Evolutionary conservation across 2,113 vertebrate species (phyloP).

Genomic region (Chiloscyllium plagiosum): DNA sequence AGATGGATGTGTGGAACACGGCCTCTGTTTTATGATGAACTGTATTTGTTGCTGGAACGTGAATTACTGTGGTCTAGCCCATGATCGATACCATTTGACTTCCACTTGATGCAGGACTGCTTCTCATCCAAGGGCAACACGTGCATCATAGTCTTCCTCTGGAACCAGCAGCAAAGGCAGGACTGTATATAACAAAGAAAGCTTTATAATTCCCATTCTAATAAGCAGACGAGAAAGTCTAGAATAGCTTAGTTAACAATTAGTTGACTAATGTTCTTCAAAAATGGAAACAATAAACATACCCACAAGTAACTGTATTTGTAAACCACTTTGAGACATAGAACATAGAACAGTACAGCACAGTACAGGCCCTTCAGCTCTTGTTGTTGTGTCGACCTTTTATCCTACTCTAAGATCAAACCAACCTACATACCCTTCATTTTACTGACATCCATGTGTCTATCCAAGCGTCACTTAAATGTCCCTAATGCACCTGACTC

Average conservation of each 20-base stretch:
- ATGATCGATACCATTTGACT: slow-evolving; percentile 64
- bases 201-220: slow-evolving; percentile 29
- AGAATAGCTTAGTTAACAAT: not conserved
- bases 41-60: slow-evolving; percentile 84
- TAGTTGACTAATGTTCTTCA: not conserved
- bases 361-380: too few species aligned
- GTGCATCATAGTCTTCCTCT: slow-evolving; percentile 55
- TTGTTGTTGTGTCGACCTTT: too few species aligned
- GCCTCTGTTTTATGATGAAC: slow-evolving; percentile 63
- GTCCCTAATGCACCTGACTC: too few species aligned
- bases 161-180: slow-evolving; percentile 76
- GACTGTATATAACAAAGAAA: slow-evolving; percentile 64
- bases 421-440: too few species aligned
- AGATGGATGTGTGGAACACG: slow-evolving; percentile 45
- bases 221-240: not conserved
- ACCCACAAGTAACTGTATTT: not conserved
- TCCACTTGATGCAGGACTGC: slow-evolving; percentile 81
- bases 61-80: slow-evolving; percentile 76
- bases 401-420: too few species aligned
- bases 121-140: slow-evolving; percentile 69
- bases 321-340: not conserved
- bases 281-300: not conserved
- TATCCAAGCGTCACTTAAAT: too few species aligned
- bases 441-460: too few species aligned
- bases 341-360: too few species aligned